phyloP scores from a whole-genome alignment of 2,797 vertebrate genomes.

The Bovichtus variegatus region DNA sequence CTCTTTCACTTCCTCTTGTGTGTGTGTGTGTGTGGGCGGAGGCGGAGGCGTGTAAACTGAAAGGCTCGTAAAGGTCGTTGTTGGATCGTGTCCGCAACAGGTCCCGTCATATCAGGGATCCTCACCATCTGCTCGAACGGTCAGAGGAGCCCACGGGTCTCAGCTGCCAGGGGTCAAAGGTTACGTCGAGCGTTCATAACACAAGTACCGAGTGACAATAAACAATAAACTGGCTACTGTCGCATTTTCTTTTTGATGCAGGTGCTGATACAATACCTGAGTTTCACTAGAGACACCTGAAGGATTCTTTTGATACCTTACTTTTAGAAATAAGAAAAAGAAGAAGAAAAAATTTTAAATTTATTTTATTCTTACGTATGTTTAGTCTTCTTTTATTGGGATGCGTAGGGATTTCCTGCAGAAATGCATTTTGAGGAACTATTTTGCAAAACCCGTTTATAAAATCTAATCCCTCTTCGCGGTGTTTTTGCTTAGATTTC shows the following conservation, averaged over 20 bases:
- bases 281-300: not conserved
- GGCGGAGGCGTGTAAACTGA: no score
- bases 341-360: no score
- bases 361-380: not conserved
- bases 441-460: not conserved
- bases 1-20: constrained; percentile 52
- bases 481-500: not conserved
- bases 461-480: not conserved
- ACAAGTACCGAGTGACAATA: not conserved
- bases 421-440: no score
- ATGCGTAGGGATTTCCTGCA: no score
- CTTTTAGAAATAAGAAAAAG: no score
- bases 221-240: not conserved
- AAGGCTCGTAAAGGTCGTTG: not conserved
- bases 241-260: not conserved
- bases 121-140: not conserved
- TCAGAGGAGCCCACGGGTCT: not conserved
- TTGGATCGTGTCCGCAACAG: not conserved
- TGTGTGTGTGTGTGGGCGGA: constrained; percentile 9
- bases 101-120: not conserved
- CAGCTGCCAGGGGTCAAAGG: no score
- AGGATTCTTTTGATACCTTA: not conserved
- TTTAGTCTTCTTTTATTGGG: no score
- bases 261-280: not conserved
- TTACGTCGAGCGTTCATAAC: no score